Evolutionary conservation across 2,113 vertebrate genomes (phyloP).

Genomic region (Cyrtonyx montezumae): DNA sequence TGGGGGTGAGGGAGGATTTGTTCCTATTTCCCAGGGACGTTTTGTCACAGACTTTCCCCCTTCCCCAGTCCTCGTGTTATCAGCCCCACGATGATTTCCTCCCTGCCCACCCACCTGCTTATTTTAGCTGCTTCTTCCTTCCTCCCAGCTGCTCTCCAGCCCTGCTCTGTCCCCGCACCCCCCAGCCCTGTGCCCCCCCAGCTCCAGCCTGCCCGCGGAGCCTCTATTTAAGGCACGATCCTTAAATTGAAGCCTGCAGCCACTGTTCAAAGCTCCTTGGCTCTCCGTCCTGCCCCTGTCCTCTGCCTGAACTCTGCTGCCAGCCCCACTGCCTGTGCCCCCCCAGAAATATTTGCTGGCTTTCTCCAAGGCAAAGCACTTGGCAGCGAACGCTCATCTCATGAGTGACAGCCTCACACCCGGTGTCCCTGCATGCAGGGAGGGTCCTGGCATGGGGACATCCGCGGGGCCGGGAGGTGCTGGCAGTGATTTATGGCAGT

Average conservation of each 20-base stretch:
- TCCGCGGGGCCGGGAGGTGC: constrained; percentile 1
- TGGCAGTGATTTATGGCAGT: constrained; percentile 35
- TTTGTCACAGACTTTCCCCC: background rate
- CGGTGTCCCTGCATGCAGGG: background rate
- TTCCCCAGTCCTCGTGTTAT: constrained; percentile 25
- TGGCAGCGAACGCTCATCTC: background rate
- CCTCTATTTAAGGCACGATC: constrained; percentile 40
- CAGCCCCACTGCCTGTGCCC: background rate
- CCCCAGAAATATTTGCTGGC: background rate
- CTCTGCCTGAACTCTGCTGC: constrained; percentile 46
- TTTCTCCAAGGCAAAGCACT: background rate
- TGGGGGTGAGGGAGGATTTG: background rate
- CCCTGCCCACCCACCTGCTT: constrained; percentile 66
- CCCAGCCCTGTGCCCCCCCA: background rate
- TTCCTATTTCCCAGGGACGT: constrained; percentile 37
- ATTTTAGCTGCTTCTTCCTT: constrained; percentile 69
- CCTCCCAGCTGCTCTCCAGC: constrained; percentile 28
- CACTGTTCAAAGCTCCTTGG: constrained; percentile 17
- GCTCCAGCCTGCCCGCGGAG: background rate
- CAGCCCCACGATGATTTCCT: constrained; percentile 46
- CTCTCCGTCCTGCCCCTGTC: background rate
- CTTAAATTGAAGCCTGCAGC: constrained; percentile 41
- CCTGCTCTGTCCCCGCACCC: background rate
- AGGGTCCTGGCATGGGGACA: constrained; percentile 9
- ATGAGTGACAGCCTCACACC: background rate